A percentile compares a stretch with the other conserved stretches of the same genome.
phyloP scores from a whole-genome alignment of 2,888 invertebrate species.

The Acleris laterana region DNA sequence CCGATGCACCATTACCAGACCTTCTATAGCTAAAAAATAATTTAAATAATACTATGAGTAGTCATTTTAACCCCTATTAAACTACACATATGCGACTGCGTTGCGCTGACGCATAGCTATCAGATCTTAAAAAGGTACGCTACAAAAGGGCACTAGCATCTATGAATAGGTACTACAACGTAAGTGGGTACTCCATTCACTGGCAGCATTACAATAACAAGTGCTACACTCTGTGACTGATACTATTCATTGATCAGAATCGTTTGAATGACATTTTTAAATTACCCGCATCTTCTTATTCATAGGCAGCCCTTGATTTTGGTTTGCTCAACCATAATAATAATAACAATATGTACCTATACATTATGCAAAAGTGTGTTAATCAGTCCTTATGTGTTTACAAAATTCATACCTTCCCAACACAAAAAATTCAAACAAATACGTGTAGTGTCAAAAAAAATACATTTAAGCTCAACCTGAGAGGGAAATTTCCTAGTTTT shows the following conservation, averaged over 20 bases:
- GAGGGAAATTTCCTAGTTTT: too few species aligned
- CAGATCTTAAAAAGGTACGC: not conserved
- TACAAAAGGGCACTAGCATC: not conserved
- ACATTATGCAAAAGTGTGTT: not conserved
- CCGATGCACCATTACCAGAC: too few species aligned
- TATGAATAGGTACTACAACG: not conserved
- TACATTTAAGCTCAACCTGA: too few species aligned
- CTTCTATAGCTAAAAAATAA: too few species aligned
- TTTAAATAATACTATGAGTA: too few species aligned
- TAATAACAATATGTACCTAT: not conserved
- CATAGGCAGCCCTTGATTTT: slow-evolving; percentile 14
- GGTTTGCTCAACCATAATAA: not conserved
- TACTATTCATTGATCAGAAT: slow-evolving; percentile 24
- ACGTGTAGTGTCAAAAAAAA: too few species aligned
- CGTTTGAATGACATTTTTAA: slow-evolving; percentile 52
- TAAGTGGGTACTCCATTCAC: slow-evolving; percentile 43
- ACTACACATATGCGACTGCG: not conserved
- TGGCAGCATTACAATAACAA: slow-evolving; percentile 51
- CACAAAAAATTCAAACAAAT: too few species aligned
- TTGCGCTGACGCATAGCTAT: not conserved
- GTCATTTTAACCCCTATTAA: too few species aligned
- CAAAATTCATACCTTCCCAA: too few species aligned
- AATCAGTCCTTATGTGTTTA: too few species aligned
- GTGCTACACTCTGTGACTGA: slow-evolving; percentile 49
- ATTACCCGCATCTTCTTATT: slow-evolving; percentile 64